Conservation (phyloP, 2,113 vertebrate species). For the Spermophilus dauricus region DNA sequence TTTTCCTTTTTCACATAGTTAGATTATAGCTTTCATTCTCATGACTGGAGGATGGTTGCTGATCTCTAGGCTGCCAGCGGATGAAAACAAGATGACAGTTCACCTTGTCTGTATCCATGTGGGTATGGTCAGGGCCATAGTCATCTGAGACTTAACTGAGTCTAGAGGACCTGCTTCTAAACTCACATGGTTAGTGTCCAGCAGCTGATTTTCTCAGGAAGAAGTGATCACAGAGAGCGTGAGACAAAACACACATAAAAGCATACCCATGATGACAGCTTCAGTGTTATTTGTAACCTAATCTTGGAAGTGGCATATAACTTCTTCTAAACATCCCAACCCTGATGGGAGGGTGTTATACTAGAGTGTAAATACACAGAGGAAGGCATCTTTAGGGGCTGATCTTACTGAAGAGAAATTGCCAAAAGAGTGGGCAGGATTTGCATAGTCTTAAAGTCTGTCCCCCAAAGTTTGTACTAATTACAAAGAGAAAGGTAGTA, state of each 20-base stretch:
- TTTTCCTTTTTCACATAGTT: neutral
- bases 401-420: conserved; percentile 14
- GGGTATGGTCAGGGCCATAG: neutral
- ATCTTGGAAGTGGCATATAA: neutral
- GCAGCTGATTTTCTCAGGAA: neutral
- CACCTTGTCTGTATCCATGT: neutral
- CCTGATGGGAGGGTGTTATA: neutral
- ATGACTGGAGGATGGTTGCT: neutral
- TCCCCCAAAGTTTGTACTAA: neutral
- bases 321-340: neutral
- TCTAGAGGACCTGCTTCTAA: neutral
- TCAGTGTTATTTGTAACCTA: neutral
- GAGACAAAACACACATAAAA: neutral
- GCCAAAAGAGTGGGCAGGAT: neutral
- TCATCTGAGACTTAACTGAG: neutral
- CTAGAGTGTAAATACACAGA: neutral
- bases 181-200: neutral
- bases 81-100: neutral
- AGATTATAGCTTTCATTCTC: neutral
- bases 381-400: neutral
- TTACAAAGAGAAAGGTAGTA: neutral
- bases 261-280: neutral
- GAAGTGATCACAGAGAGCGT: neutral
- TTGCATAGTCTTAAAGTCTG: neutral
- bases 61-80: neutral